Evolutionary conservation across 2,888 invertebrate genomes (phyloP).

Genomic region (Eudasyphora cyanicolor): DNA sequence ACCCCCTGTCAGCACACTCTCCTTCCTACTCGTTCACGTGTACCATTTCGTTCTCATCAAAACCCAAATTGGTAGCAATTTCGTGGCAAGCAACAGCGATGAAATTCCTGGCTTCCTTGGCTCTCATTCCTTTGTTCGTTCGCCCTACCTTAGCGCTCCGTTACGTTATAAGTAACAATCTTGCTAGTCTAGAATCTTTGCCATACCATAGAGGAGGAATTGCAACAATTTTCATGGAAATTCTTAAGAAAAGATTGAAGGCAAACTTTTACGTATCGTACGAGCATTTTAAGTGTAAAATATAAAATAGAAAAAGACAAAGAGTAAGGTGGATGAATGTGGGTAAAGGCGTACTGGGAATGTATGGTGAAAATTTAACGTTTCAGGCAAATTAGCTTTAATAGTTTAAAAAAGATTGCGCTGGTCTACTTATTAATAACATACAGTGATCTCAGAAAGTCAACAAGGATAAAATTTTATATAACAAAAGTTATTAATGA

Average conservation of each 20-base stretch:
- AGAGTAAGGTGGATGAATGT: not conserved
- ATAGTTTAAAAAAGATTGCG: not conserved
- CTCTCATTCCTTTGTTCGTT: not conserved
- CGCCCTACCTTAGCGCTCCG: not conserved
- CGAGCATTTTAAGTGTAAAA: not conserved
- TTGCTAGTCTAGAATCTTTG: conserved; percentile 10
- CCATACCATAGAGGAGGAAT: not conserved
- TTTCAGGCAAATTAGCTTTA: not conserved
- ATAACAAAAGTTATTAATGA: too few species aligned
- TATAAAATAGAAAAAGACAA: not conserved
- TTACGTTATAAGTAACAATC: not conserved
- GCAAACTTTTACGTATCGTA: conserved; percentile 18
- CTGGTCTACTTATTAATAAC: too few species aligned
- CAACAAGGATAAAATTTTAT: too few species aligned
- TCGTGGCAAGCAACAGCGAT: not conserved
- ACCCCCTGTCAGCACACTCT: too few species aligned
- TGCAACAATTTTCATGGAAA: conserved; percentile 24
- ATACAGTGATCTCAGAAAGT: too few species aligned
- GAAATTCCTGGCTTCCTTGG: not conserved
- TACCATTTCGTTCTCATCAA: not conserved
- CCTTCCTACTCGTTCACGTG: not conserved
- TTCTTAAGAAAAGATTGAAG: conserved; percentile 13
- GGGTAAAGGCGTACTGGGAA: not conserved
- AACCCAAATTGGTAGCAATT: not conserved
- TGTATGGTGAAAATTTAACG: not conserved